A percentile compares a stretch with the other conserved stretches of the same genome.
These are phyloP conservation scores for Drosophila albomicans DNA, from an alignment of 1,140 invertebrate species.

Conservation along the genomic window DNA sequence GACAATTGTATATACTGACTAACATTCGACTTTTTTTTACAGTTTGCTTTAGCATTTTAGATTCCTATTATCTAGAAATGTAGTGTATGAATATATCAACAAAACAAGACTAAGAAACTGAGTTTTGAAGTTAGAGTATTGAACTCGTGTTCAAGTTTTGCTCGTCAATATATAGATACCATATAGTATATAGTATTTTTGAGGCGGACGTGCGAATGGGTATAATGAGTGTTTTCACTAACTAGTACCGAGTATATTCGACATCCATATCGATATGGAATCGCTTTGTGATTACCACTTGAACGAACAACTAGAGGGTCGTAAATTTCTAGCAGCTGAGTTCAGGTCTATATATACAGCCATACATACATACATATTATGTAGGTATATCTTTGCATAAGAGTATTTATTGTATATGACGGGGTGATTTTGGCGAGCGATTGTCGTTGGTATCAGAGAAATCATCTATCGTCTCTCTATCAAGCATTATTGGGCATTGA, in stretches of 20 bases:
- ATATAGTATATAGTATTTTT: no score
- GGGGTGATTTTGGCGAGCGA: conserved; percentile 13
- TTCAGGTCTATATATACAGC: not conserved
- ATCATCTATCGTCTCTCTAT: conserved; percentile 22
- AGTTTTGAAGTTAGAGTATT: no score
- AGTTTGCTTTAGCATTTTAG: no score
- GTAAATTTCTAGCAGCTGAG: conserved; percentile 29
- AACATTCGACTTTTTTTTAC: no score
- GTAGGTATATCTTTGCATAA: not conserved
- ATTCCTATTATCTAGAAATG: no score
- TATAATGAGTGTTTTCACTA: no score
- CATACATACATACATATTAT: not conserved
- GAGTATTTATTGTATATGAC: not conserved
- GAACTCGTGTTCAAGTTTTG: no score
- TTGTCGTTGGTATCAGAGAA: conserved; percentile 24
- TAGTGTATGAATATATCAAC: no score
- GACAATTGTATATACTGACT: no score
- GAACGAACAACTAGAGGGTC: conserved; percentile 21
- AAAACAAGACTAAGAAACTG: no score
- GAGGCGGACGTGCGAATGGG: conserved; percentile 12
- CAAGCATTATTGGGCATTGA: conserved; percentile 8
- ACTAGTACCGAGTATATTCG: no score
- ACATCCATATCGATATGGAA: conserved; percentile 21
- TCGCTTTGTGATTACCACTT: conserved; percentile 24
- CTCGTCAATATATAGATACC: no score